Base-by-base conservation (phyloP, 2,113 vertebrate genomes). In the Egretta garzetta region DNA sequence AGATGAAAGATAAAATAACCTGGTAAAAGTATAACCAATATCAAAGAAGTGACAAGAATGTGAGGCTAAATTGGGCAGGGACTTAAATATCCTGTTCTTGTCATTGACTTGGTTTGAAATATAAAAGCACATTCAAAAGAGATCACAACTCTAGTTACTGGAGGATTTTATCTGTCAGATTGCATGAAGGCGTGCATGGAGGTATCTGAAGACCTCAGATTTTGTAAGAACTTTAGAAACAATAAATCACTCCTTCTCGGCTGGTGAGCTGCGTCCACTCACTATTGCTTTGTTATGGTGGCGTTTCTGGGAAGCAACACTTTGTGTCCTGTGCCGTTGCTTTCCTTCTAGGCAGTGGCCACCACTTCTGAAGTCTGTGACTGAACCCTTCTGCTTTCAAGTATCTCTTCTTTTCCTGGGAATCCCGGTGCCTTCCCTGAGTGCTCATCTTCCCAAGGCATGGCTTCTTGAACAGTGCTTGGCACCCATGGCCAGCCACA, bases 81-180 rank as follows among this genome's bases (percentile, higher is more conserved):
- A 79, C 76, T 75, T 89, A 86, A 92, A 95, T 88, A 88, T 33
- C 55, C 62, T 71, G 14, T 82, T 91, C 70, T 80, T 94, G 30
- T 62, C 53, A 76, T 76, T 90, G 77, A 50, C 33, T 93, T 64
- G 39, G 58, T 85, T 93, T 90, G 72, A 93, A 93, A 20, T 37
- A 60, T 43, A 77, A 89, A 94, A 90, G 17, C 14, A 63, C 58
- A 28, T 64, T 56, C 30, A 23, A 68, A 90, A 79, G 33, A 89
- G 30, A 88, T 90, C 79, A 49, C 73, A 85, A 7, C 5, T 53
- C 9, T 28, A 64, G 73, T 58, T 91, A 72, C 77, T 76, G 81
- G 30, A 85, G 62, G 43, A 73, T 94, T 87, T 80, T 77, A 23
- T 80, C 23, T 80, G 62, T 82, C 86, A 91, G 18, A 58, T 66